phyloP scores from a whole-genome alignment of 2,888 invertebrate genomes.

The Leucophenga maculata region DNA sequence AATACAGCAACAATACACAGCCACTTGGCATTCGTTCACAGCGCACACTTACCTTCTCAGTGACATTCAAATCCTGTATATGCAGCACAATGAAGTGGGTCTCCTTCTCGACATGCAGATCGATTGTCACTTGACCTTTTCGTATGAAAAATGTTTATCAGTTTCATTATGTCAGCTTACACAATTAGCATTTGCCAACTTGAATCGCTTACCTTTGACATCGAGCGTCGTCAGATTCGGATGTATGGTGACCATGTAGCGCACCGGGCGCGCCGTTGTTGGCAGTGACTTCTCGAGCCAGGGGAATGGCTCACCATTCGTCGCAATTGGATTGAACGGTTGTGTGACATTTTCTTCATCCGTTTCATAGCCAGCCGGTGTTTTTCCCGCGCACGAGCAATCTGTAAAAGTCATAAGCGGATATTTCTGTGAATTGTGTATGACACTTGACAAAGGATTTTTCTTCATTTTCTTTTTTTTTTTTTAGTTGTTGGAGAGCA shows the following conservation, averaged over 20 bases:
- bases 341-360: conserved; percentile 78
- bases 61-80: conserved; percentile 88
- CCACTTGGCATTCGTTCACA: background rate
- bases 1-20: conserved; percentile 31
- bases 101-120: conserved; percentile 86
- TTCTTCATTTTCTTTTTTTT: background rate
- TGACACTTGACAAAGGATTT: conserved; percentile 4
- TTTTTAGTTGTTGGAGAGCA: background rate
- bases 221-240: conserved; percentile 92
- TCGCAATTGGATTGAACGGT: conserved; percentile 79
- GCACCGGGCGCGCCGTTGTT: conserved; percentile 82
- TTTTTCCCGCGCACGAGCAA: conserved; percentile 81
- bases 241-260: conserved; percentile 91
- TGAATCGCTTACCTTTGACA: conserved; percentile 81
- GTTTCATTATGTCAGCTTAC: conserved; percentile 2
- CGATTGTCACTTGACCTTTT: conserved; percentile 88
- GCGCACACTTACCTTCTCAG: conserved; percentile 78
- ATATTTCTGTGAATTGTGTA: conserved; percentile 5
- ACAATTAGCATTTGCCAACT: background rate
- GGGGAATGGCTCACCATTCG: conserved; percentile 83
- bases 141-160: conserved; percentile 20
- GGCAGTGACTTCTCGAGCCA: conserved; percentile 86
- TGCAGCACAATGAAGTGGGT: conserved; percentile 88
- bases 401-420: conserved; percentile 72
- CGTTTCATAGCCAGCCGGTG: conserved; percentile 76